These are phyloP conservation scores for Nephrotoma flavescens DNA, from an alignment of 2,888 invertebrate genomes.

Conservation along the genomic window DNA sequence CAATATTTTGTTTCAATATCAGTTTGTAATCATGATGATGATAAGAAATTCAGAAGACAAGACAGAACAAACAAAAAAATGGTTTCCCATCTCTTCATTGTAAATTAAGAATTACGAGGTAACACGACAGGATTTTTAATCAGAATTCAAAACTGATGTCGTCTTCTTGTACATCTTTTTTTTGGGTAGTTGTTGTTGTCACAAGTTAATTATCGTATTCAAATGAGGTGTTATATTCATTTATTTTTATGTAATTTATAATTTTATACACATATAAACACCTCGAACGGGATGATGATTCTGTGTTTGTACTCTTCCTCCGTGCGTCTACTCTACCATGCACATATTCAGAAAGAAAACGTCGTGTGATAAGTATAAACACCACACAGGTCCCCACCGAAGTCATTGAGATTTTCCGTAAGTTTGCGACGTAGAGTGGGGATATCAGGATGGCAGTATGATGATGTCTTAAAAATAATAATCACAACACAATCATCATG, in stretches of 20 bases:
- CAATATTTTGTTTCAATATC: background rate
- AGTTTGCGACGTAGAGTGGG: background rate
- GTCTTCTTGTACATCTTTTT: background rate
- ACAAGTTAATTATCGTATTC: constrained; percentile 4
- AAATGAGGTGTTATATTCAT: constrained; percentile 2
- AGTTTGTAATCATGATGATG: background rate
- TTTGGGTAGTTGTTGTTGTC: background rate
- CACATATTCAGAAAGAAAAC: background rate
- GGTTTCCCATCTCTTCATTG: background rate
- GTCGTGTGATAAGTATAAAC: background rate
- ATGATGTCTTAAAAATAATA: background rate
- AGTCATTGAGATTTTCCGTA: background rate
- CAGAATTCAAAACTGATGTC: background rate
- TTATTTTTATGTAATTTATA: background rate
- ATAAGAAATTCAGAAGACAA: background rate
- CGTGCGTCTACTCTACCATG: background rate
- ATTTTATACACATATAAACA: background rate
- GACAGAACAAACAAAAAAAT: background rate
- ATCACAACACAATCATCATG: constrained; percentile 3
- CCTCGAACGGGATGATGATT: background rate
- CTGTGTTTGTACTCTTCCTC: background rate
- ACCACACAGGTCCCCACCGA: background rate
- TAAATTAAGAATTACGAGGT: background rate
- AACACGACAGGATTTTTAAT: background rate
- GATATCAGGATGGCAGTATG: background rate